These are phyloP conservation scores for Pseudochromis fuscus DNA, from an alignment of 2,797 vertebrate species.

Conservation along the genomic window DNA sequence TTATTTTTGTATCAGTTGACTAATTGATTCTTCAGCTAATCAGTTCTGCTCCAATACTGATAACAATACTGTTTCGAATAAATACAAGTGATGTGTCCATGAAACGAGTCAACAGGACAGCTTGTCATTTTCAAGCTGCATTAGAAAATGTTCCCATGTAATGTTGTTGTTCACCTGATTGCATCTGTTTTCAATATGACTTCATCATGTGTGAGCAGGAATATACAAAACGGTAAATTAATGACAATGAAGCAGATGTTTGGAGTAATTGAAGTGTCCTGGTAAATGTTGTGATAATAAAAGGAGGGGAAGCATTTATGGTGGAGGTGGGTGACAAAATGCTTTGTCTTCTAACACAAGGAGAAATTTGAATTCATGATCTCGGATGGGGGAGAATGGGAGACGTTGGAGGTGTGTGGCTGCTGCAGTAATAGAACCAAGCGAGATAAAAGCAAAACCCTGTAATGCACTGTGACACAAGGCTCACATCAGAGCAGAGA, in stretches of 20 bases:
- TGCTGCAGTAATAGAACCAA: constrained; percentile 70
- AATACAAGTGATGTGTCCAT: constrained; percentile 1
- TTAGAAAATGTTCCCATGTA: not conserved
- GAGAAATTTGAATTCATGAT: constrained; percentile 53
- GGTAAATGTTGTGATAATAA: constrained; percentile 23
- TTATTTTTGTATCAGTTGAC: not conserved
- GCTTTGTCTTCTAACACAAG: constrained; percentile 56
- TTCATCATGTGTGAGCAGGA: not conserved
- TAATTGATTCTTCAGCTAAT: not conserved
- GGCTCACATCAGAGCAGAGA: constrained; percentile 80
- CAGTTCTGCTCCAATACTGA: not conserved
- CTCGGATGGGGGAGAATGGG: constrained; percentile 34
- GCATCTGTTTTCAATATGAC: constrained; percentile 45
- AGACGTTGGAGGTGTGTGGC: constrained; percentile 40
- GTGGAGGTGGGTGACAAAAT: constrained; percentile 36
- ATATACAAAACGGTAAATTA: constrained; percentile 20
- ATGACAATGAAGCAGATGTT: constrained; percentile 39
- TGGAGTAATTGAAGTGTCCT: constrained; percentile 27
- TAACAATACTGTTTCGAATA: too few species aligned
- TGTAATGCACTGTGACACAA: constrained; percentile 82
- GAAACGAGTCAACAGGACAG: not conserved
- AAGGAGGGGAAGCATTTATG: constrained; percentile 2
- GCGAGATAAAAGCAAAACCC: constrained; percentile 87
- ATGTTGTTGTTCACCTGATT: constrained; percentile 21
- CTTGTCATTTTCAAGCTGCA: constrained; percentile 1